Conservation (phyloP, 2,797 vertebrate genomes). For the Rhynchotus rufescens region DNA sequence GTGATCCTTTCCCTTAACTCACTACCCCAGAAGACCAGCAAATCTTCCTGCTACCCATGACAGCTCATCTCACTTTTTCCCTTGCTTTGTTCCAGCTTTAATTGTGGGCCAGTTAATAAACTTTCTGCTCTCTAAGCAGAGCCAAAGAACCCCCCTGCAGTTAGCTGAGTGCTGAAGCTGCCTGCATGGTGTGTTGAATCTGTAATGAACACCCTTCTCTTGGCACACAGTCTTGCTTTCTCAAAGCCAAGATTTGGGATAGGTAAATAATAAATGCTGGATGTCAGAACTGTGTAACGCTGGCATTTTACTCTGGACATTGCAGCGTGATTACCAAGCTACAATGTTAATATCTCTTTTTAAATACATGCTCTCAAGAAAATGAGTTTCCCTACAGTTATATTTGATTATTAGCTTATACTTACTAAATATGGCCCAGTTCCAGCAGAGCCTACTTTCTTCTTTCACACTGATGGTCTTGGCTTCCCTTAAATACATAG, state of each 20-base stretch:
- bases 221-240: neutral
- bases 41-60: neutral
- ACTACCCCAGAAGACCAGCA: neutral
- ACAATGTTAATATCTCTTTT: neutral
- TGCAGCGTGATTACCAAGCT: neutral
- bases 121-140: neutral
- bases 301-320: neutral
- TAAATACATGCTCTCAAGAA: neutral
- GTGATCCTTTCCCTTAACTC: neutral
- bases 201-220: neutral
- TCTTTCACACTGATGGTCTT: neutral
- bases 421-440: neutral
- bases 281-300: neutral
- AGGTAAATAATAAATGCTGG: slow-evolving; percentile 36
- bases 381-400: neutral
- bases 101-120: slow-evolving; percentile 44
- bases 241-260: slow-evolving; percentile 1
- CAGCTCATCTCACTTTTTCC: neutral
- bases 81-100: slow-evolving; percentile 33
- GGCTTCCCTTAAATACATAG: accelerated
- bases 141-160: neutral
- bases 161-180: neutral
- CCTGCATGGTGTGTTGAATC: neutral
- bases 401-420: neutral
- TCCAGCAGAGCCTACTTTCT: neutral